A percentile compares a stretch with the other conserved stretches of the same genome.
These are phyloP conservation scores for Lampropteryx suffumata DNA, from an alignment of 2,888 invertebrate species.

Conservation along the genomic window DNA sequence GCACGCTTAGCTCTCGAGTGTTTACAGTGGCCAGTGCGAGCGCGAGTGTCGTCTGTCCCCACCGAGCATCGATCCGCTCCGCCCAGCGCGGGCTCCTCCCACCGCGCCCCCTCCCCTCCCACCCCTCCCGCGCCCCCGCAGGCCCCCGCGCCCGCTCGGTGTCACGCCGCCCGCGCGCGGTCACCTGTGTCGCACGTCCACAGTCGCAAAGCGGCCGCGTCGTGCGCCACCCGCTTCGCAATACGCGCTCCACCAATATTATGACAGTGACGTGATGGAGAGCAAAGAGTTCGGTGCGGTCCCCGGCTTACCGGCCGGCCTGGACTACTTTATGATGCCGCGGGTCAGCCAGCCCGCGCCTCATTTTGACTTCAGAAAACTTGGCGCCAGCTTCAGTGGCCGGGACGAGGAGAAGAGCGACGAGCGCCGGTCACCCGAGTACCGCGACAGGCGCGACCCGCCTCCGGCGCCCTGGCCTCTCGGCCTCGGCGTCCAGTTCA, in stretches of 20 bases:
- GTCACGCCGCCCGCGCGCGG: constrained; percentile 77
- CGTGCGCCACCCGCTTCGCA: constrained; percentile 81
- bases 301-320: constrained; percentile 74
- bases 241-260: constrained; percentile 53
- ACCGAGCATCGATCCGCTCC: constrained; percentile 81
- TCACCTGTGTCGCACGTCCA: constrained; percentile 83
- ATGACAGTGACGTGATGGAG: constrained; percentile 80
- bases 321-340: constrained; percentile 81
- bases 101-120: constrained; percentile 59
- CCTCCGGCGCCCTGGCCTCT: constrained; percentile 88
- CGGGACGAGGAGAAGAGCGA: constrained; percentile 74
- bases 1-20: constrained; percentile 61
- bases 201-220: constrained; percentile 83
- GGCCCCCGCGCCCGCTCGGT: constrained; percentile 67
- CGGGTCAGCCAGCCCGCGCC: constrained; percentile 92
- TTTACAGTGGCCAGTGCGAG: constrained; percentile 68
- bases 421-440: constrained; percentile 70
- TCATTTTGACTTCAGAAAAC: constrained; percentile 92
- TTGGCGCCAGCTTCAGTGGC: constrained; percentile 85
- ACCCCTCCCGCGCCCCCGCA: constrained; percentile 40
- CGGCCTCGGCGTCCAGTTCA: constrained; percentile 92
- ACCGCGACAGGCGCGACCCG: constrained; percentile 67
- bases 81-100: constrained; percentile 79
- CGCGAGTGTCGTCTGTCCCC: constrained; percentile 78
- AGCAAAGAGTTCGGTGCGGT: constrained; percentile 77